These are phyloP conservation scores for Camponotus fellah DNA, from an alignment of 2,888 invertebrate genomes.

Conservation along the genomic window DNA sequence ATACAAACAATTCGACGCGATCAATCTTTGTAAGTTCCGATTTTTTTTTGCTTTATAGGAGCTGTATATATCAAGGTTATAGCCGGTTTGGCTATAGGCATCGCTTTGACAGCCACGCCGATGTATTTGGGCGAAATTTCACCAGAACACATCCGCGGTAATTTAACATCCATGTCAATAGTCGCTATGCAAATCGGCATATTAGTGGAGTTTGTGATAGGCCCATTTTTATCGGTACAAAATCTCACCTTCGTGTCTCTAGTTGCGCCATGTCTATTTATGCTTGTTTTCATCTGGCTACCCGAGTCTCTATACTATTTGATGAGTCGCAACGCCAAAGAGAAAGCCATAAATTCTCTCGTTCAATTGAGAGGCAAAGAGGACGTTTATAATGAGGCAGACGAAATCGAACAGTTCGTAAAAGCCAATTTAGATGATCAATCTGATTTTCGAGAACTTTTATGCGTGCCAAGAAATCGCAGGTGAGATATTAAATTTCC, in stretches of 20 bases:
- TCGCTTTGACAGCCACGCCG: constrained; percentile 29
- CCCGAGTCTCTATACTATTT: constrained; percentile 71
- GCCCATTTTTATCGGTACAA: constrained; percentile 66
- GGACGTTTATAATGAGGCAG: constrained; percentile 57
- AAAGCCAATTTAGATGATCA: constrained; percentile 59
- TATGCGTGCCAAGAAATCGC: constrained; percentile 62
- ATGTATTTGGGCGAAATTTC: constrained; percentile 71
- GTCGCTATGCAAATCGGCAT: constrained; percentile 59
- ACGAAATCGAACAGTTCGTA: constrained; percentile 63
- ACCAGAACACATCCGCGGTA: constrained; percentile 63
- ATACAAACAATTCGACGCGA: too few relatives aligned
- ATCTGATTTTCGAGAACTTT: constrained; percentile 57
- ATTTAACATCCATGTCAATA: constrained; percentile 57
- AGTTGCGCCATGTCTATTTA: constrained; percentile 50
- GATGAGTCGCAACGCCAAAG: constrained; percentile 54
- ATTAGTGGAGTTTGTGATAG: constrained; percentile 53
- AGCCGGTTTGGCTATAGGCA: constrained; percentile 58
- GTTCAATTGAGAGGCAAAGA: constrained; percentile 58
- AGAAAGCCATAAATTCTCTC: constrained; percentile 52
- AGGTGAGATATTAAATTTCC: constrained; percentile 29
- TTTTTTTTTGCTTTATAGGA: too few relatives aligned
- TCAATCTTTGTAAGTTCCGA: too few relatives aligned
- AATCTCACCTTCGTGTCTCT: constrained; percentile 56
- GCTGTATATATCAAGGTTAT: constrained; percentile 1
- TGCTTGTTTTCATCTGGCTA: constrained; percentile 42